Base-by-base conservation (phyloP, 2,888 invertebrate species). In the Archips crataeganus region DNA sequence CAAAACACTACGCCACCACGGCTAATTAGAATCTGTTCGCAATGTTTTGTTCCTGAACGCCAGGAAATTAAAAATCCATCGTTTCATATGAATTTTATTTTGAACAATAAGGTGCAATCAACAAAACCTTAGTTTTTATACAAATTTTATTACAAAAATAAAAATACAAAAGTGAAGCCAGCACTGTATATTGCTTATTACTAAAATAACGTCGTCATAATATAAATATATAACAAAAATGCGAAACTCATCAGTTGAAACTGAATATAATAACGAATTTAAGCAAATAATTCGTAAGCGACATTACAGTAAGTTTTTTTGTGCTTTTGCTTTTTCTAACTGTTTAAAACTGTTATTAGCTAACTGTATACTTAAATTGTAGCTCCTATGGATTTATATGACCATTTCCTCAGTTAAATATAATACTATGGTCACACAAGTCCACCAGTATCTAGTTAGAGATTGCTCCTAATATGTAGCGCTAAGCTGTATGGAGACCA, bases 381-480 rank as follows among this genome's bases (percentile, higher is more conserved):
- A 76, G 61, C 70, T 75, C 72, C 32, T 51, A 60, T 57, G 63
- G 70, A 77, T 75, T 74, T 51, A 74, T 75, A 72, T 75, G 77
- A 77, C 54, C 39, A 75, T 54, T 36, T 47, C 39, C 59, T 39
- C 64, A 49, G 49, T 64, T 45, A 64, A 70, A 34, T 32, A 70
- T 51, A 75, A 68, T 39, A 51, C 15, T 59, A 57, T 64, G 71
- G 67, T 70, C 74, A 76, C 64, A 76, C 73, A 73, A 77, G 76
- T 64, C 61, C 72, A 75, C 54, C 79, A 79, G 77, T 81, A 79
- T 76, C 60, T 80, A 80, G 77, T 78, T 77, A 81, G 81, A 82
- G 82, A 82, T 82, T 81, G 79, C 81, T 79, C 78, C 78, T 81
- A 69, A 71, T 76, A 75, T 72, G 71, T 39, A 57, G 32, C 32